These are phyloP conservation scores for Xestia c-nigrum DNA, from an alignment of 2,888 invertebrate genomes.

Conservation along the genomic window DNA sequence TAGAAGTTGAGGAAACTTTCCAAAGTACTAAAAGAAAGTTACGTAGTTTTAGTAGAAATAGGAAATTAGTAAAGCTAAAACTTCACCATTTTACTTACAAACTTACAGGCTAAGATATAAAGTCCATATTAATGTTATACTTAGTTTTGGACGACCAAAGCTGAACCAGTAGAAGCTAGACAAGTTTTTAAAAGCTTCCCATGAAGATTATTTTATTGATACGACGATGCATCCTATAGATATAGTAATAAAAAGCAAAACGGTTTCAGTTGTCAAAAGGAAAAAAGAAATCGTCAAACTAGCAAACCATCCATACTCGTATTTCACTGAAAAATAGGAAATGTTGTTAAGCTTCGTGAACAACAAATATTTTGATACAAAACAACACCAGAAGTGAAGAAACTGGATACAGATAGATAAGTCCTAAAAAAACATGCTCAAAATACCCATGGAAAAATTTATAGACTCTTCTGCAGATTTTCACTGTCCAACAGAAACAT, in stretches of 20 bases:
- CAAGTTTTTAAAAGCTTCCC: constrained; percentile 10
- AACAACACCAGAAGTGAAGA: neutral
- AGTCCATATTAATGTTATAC: neutral
- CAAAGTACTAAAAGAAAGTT: constrained; percentile 23
- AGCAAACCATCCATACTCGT: neutral
- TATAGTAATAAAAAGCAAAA: neutral
- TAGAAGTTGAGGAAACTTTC: constrained; percentile 17
- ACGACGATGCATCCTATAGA: neutral
- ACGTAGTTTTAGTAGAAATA: neutral
- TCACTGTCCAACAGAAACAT: constrained; percentile 29
- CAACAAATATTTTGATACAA: neutral
- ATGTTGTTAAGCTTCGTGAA: neutral
- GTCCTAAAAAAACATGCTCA: neutral
- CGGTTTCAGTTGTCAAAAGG: neutral
- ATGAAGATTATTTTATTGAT: constrained; percentile 1
- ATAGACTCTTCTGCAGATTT: constrained; percentile 35
- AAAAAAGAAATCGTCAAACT: neutral
- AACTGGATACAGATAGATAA: neutral
- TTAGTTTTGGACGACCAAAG: constrained; percentile 16
- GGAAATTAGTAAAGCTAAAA: constrained; percentile 23
- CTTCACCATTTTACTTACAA: constrained; percentile 40
- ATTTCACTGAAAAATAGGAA: neutral
- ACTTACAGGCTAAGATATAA: constrained; percentile 12
- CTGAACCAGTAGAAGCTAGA: too few species aligned
- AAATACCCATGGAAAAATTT: constrained; percentile 31